A percentile compares a stretch with the other conserved stretches of the same genome.
Evolutionary conservation across 2,888 invertebrate species (phyloP).

Genomic region (Perdita meconis): DNA sequence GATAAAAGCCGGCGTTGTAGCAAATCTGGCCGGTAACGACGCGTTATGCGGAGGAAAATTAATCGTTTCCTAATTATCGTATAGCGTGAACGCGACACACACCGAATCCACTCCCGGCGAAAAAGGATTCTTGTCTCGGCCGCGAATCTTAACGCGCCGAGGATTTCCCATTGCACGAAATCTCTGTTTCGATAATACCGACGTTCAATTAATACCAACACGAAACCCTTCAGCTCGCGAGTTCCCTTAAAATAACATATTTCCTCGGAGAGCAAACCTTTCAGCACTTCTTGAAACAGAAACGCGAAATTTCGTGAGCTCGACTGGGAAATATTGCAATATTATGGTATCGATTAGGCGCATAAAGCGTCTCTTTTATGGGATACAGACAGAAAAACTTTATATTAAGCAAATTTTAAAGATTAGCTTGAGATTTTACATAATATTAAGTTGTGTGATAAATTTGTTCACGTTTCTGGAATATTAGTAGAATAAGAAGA

Average conservation of each 20-base stretch:
- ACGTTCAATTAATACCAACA: constrained; percentile 43
- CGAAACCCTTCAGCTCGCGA: constrained; percentile 2
- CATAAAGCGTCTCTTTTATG: no score
- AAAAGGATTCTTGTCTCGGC: constrained; percentile 66
- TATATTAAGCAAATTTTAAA: no score
- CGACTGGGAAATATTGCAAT: neutral
- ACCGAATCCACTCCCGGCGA: constrained; percentile 17
- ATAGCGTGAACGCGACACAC: constrained; percentile 66
- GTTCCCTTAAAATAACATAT: neutral
- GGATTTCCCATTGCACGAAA: constrained; percentile 47
- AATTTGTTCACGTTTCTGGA: no score
- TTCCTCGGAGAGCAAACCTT: neutral
- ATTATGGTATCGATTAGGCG: neutral
- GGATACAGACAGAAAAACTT: no score
- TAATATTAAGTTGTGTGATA: no score
- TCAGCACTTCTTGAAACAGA: neutral
- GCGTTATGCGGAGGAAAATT: constrained; percentile 62
- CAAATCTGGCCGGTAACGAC: constrained; percentile 63
- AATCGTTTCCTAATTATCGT: constrained; percentile 72
- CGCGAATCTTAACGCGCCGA: constrained; percentile 38
- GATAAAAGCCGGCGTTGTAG: constrained; percentile 58
- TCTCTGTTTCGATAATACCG: constrained; percentile 29
- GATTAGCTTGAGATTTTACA: no score
- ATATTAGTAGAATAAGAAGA: no score
- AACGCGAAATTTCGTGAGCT: neutral